Evolutionary conservation across 1,140 invertebrate species (phyloP), one percentile per base, ranked within the genome.

Genomic region (Drosophila littoralis): DNA sequence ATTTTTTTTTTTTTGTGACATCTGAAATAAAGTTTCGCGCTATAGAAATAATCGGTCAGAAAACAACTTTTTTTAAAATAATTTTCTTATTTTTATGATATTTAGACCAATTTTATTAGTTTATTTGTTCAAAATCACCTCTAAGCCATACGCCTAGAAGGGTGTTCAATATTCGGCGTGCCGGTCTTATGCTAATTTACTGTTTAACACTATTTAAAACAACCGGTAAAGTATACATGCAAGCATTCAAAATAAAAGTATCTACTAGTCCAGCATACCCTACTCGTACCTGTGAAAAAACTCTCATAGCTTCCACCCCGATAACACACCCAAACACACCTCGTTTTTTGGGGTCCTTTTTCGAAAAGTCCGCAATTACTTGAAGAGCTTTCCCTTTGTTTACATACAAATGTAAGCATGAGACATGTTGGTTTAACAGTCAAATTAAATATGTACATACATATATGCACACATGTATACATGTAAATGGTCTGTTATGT

Each of bases 381-480:
- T 64, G 60, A 63, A 71, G 60, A 71, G 60, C 38, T 67, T 59
- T 67, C 33, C 15, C 54, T 40, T 59, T 67, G 54, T 61, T 54
- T 58, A 66, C 46, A 58, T 5, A 22, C 22, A 22, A 0, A 22
- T 22, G 22, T 22, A 13, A 17, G n/a, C 33, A 48, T 28, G 22
- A 48, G 46, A 3, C 22, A 28, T 48, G 22, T 17, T 17, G 46
- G 46, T 28, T 17, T 6, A 10, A 28, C 22, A 28, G 22, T 48
- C 46, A 28, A 48, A 28, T 12, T 10, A 48, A 48, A 5, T 40
- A 40, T 8, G 10, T 2, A 38, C 10, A 38, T 2, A 12, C 12
- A 40, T 12, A 48, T 28, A 0, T 40, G 12, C 4, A 12, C 9
- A 40, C 12, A 22, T 22, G 22, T 22, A 22, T 22, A 3, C 22